Evolutionary conservation across 2,888 invertebrate species (phyloP).

Genomic region (Netelia fuscicornis): DNA sequence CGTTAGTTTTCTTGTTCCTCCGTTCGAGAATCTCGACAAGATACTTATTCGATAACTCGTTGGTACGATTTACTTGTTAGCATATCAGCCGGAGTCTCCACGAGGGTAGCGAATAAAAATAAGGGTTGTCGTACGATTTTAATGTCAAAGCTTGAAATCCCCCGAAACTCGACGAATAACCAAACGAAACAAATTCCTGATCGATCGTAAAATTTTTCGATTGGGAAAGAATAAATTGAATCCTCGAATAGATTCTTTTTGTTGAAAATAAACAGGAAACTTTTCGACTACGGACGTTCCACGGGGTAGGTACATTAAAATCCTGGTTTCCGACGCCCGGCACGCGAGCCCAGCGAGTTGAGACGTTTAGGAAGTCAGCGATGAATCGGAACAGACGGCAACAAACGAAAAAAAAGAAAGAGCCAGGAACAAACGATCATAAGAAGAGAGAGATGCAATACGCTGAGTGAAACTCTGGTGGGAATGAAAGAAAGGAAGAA

Average conservation of each 20-base stretch:
- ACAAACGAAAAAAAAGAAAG: slow-evolving; percentile 16
- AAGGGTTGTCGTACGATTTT: too few species aligned
- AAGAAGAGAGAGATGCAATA: slow-evolving; percentile 20
- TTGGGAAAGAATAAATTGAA: neutral
- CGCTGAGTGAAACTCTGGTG: neutral
- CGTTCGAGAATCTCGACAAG: slow-evolving; percentile 26
- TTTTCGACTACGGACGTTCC: slow-evolving; percentile 17
- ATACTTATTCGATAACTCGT: slow-evolving; percentile 72
- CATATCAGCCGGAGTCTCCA: neutral
- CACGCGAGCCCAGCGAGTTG: neutral
- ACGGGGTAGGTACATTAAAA: too few species aligned
- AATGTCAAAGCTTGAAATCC: neutral
- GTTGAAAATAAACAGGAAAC: neutral
- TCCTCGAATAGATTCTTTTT: neutral
- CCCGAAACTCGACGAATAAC: neutral
- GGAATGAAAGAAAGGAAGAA: slow-evolving; percentile 18
- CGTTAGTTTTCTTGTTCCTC: slow-evolving; percentile 8
- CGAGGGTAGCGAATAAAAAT: neutral
- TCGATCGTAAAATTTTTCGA: neutral
- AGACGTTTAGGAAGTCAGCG: slow-evolving; percentile 37
- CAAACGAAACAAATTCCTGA: neutral
- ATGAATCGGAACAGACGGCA: slow-evolving; percentile 23
- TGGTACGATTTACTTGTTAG: neutral
- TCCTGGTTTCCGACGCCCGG: too few species aligned
- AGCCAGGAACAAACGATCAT: neutral